These are phyloP conservation scores for Takifugu flavidus DNA, from an alignment of 2,113 vertebrate species.

Conservation along the genomic window DNA sequence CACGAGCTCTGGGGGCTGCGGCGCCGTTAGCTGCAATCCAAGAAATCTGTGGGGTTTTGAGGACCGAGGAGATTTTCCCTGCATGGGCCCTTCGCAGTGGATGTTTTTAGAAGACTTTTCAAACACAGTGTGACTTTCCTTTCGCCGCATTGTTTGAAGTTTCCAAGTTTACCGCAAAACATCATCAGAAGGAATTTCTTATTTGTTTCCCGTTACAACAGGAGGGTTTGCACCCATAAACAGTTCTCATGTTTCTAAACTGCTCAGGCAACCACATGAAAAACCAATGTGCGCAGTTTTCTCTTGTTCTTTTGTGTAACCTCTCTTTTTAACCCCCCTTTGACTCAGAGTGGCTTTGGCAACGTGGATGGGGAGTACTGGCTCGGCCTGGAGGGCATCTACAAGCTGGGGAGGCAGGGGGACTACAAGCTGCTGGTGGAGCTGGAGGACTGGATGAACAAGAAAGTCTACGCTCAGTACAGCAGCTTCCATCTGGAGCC, in stretches of 20 bases:
- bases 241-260: conserved; percentile 37
- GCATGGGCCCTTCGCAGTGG: conserved; percentile 22
- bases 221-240: conserved; percentile 1
- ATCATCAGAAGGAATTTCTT: conserved; percentile 34
- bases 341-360: conserved; percentile 92
- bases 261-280: conserved; percentile 32
- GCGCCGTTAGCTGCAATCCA: conserved; percentile 34
- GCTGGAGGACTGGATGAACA: conserved; percentile 96
- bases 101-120: conserved; percentile 7
- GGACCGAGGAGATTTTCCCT: conserved; percentile 43
- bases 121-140: conserved; percentile 18
- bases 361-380: conserved; percentile 94
- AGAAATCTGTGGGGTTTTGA: conserved; percentile 25
- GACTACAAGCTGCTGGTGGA: conserved; percentile 94
- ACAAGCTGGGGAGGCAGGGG: conserved; percentile 88
- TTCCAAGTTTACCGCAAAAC: conserved; percentile 25
- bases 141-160: conserved; percentile 24
- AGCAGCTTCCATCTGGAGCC: conserved; percentile 94
- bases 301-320: conserved; percentile 34
- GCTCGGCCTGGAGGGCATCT: conserved; percentile 94
- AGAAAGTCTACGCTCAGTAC: conserved; percentile 96
- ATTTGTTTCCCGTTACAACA: conserved; percentile 21
- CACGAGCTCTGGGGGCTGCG: conserved; percentile 30
- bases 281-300: conserved; percentile 30
- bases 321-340: conserved; percentile 53